Evolutionary conservation across 2,888 invertebrate genomes (phyloP), one percentile per base, ranked within the genome.

Genomic region (Abscondita cerata): DNA sequence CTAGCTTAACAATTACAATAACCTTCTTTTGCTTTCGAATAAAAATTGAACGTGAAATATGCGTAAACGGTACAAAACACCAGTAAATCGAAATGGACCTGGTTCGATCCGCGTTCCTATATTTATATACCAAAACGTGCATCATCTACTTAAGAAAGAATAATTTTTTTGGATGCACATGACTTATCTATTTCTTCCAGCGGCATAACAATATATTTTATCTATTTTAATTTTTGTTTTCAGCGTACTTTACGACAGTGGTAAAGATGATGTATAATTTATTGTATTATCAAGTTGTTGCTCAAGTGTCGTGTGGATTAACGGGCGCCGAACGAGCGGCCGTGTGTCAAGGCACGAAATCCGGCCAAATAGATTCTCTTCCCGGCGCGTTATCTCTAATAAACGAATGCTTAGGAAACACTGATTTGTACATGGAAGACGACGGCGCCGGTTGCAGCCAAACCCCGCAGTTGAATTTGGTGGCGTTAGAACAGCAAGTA

Each of bases 181-280:
- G n/a, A n/a, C n/a, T n/a, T n/a, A n/a, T n/a, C n/a, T n/a, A n/a
- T n/a, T n/a, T n/a, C n/a, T n/a, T n/a, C n/a, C n/a, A n/a, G n/a
- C n/a, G n/a, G n/a, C n/a, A n/a, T n/a, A n/a, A n/a, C n/a, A n/a
- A n/a, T 64, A 5, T 36, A 51, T 50, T 52, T 33, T 34, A 12
- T 13, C 13, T 41, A 15, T 46, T 51, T 20, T 8, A 15, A 33
- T 46, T 54, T 12, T 18, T 9, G 38, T 48, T 58, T 82, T 83
- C 84, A 95, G 96, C 90, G 52, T 95, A 95, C 78, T 96, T 93
- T 82, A 91, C 91, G 1, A 90, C 91, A 76, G 88, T 96, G 73
- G 92, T 96, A 1, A 91, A 92, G 78, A 89, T 92, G 67, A 85
- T 96, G 68, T 97, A 93, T 84, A 93, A 96, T 79, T 85, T 96